These are phyloP conservation scores for Jacana jacana DNA, from an alignment of 2,113 vertebrate species.

Conservation along the genomic window DNA sequence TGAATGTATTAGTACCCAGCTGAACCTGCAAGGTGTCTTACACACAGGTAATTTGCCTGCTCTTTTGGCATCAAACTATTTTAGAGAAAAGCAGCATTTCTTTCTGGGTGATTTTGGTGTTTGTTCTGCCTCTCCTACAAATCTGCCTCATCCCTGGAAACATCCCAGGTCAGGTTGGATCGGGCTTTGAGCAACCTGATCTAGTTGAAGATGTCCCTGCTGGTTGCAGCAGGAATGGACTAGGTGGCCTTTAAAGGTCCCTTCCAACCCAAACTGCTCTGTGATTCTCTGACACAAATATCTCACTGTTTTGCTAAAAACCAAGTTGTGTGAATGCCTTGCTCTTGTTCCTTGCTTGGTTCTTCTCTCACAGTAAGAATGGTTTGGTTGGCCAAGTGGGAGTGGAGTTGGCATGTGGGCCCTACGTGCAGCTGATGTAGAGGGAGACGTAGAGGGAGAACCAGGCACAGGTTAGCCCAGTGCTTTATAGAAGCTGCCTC, in stretches of 20 bases:
- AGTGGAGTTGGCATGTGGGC: too few relatives aligned
- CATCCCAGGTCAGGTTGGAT: background rate
- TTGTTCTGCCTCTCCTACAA: background rate
- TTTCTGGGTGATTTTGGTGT: background rate
- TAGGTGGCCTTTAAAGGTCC: background rate
- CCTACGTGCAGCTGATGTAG: rapidly evolving
- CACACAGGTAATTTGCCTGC: rapidly evolving
- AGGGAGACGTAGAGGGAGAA: background rate
- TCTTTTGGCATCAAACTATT: background rate
- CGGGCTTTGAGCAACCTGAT: background rate
- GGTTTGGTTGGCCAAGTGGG: rapidly evolving
- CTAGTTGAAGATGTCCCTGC: background rate
- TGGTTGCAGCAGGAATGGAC: background rate
- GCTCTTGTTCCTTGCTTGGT: rapidly evolving
- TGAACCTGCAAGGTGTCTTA: background rate
- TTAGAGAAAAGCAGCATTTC: background rate
- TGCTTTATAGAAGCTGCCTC: background rate
- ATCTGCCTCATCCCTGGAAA: background rate
- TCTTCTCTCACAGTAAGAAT: background rate
- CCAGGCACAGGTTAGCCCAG: background rate
- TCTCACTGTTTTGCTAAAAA: background rate
- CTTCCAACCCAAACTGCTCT: background rate
- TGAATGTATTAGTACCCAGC: rapidly evolving
- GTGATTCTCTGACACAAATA: background rate
- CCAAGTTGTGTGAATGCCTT: background rate